Evolutionary conservation across 2,113 vertebrate genomes (phyloP).

Genomic region (Rhynchopsitta pachyrhyncha): DNA sequence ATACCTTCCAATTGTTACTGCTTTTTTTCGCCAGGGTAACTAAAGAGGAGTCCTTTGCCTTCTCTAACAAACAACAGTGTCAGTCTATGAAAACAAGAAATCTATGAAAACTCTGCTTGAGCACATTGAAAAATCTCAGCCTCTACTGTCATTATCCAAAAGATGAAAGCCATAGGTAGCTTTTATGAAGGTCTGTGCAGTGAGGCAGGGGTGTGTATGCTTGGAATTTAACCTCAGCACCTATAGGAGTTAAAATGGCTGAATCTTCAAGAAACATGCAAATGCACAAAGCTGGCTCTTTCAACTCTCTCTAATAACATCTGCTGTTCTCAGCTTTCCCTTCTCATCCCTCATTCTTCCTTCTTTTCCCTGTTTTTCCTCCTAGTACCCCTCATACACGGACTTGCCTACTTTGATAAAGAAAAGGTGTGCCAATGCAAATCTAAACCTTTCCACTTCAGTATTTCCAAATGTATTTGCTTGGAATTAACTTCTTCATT

Average conservation of each 20-base stretch:
- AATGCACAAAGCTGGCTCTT: not conserved
- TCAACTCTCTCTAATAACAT: not conserved
- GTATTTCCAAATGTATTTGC: not conserved
- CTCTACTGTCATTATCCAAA: not conserved
- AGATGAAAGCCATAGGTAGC: not conserved
- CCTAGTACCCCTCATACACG: not conserved
- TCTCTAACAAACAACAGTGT: not conserved
- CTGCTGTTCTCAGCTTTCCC: not conserved
- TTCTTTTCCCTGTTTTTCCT: not conserved
- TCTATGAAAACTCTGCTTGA: not conserved
- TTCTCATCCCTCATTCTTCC: not conserved
- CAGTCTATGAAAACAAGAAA: not conserved
- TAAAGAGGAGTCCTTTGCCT: not conserved
- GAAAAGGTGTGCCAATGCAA: not conserved
- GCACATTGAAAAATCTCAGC: not conserved
- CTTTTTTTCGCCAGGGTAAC: not conserved
- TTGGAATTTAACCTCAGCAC: not conserved
- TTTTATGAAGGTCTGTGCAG: not conserved
- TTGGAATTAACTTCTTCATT: not conserved
- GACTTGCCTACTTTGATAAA: not conserved
- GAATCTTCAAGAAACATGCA: not conserved
- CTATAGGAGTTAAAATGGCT: not conserved
- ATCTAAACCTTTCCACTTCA: not conserved
- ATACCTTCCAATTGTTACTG: not conserved
- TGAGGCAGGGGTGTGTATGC: accelerated